Evolutionary conservation across 2,888 invertebrate species (phyloP), one percentile per base, ranked within the genome.

Genomic region (Eristalis intricaria): DNA sequence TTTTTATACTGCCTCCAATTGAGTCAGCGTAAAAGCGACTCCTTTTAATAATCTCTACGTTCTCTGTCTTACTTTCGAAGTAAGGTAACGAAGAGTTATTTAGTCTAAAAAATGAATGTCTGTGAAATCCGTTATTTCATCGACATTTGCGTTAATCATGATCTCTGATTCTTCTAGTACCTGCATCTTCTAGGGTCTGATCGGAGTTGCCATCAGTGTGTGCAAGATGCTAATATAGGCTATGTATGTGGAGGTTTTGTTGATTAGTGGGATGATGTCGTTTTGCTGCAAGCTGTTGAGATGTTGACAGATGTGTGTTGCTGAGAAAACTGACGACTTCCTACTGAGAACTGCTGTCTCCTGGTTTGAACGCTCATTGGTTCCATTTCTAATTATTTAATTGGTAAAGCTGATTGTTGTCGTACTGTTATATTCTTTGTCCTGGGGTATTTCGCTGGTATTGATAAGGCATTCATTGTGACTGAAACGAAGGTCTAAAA

Each of bases 81-180:
- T 50, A 74, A 4, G 64, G 64, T 43, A 76, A 70, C 69, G 75
- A 76, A 70, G 81, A 76, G 70, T 26, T 5, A 11, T 80, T 80
- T 23, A 73, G n/a, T 68, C 69, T 75, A 75, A 81, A 75, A 81
- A 81, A 74, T 81, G 38, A 35, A 80, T 69, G 58, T 81, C 74
- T 74, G 19, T 15, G 68, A 40, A 40, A 40, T 15, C 40, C n/a
- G 43, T 43, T n/a, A 43, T 40, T 40, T 40, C 40, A 13, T 43
- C 43, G 43, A 43, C 15, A 43, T n/a, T 43, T 43, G n/a, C n/a
- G 63, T 74, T 68, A 68, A 23, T 74, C 65, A 40, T 66, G 60
- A 19, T 65, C 11, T 13, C 15, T 5, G 32, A 43, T n/a, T 68
- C 19, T 43, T 74, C 68, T 19, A 68, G 19, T 43, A 19, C 63